Evolutionary conservation across 2,888 invertebrate genomes (phyloP).

Genomic region (Microplitis manilae): DNA sequence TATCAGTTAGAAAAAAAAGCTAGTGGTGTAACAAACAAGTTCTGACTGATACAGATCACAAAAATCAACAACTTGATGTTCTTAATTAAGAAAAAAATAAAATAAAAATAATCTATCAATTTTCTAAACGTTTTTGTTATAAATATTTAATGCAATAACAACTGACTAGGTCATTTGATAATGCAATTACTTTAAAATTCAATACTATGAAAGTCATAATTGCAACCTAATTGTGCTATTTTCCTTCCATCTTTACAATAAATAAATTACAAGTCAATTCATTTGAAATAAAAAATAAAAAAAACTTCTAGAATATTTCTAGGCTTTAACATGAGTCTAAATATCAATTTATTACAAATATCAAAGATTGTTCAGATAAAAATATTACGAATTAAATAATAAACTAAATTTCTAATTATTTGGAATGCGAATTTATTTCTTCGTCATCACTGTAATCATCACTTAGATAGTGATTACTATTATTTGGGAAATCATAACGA

Average conservation of each 20-base stretch:
- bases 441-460: constrained; percentile 70
- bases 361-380: constrained; percentile 16
- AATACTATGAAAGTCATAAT: neutral
- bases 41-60: neutral
- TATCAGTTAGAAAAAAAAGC: neutral
- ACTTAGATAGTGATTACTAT: constrained; percentile 64
- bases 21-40: neutral
- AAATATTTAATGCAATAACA: constrained; percentile 8
- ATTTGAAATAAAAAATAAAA: constrained; percentile 1
- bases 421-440: constrained; percentile 63
- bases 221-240: constrained; percentile 12
- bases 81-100: neutral
- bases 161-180: constrained; percentile 3
- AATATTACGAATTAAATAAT: neutral
- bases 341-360: neutral
- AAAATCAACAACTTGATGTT: neutral
- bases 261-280: constrained; percentile 16
- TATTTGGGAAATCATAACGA: constrained; percentile 65
- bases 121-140: neutral
- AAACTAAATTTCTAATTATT: constrained; percentile 54
- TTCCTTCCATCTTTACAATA: neutral
- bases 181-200: neutral
- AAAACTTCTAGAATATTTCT: neutral
- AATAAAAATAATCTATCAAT: neutral
- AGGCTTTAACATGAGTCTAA: neutral